Evolutionary conservation across 2,888 invertebrate species (phyloP).

Genomic region (Tetrapedia diversipes): DNA sequence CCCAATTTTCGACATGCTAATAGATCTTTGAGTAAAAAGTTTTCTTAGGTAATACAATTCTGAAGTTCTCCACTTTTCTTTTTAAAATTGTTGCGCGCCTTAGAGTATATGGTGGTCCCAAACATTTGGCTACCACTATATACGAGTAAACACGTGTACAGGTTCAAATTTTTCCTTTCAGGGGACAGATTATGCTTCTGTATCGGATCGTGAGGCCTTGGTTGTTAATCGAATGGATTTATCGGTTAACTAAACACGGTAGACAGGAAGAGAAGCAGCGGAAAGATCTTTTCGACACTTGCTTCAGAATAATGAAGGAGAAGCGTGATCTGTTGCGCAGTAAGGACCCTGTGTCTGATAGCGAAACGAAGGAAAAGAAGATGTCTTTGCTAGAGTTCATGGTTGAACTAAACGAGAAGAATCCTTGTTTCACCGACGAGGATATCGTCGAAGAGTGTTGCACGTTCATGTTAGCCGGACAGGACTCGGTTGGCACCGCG

Average conservation of each 20-base stretch:
- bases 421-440: constrained; percentile 84
- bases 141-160: too few relatives aligned
- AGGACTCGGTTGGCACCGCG: constrained; percentile 86
- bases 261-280: constrained; percentile 84
- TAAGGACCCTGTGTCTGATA: background rate
- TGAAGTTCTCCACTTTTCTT: too few relatives aligned
- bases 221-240: constrained; percentile 85
- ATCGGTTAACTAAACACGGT: constrained; percentile 84
- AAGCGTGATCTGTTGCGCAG: constrained; percentile 59
- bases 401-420: constrained; percentile 84
- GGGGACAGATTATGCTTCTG: constrained; percentile 84
- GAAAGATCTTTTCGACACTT: constrained; percentile 69
- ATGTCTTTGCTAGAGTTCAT: constrained; percentile 84
- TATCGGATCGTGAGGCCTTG: constrained; percentile 85
- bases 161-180: constrained; percentile 65
- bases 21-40: too few relatives aligned
- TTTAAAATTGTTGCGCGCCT: too few relatives aligned
- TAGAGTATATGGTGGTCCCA: too few relatives aligned
- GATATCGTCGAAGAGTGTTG: constrained; percentile 86
- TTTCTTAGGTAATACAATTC: too few relatives aligned
- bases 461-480: constrained; percentile 87
- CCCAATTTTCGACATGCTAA: too few relatives aligned
- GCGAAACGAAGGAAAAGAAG: constrained; percentile 14
- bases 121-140: too few relatives aligned
- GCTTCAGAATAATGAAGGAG: constrained; percentile 70